A percentile compares a stretch with the other conserved stretches of the same genome.
These are phyloP conservation scores for Eciton burchellii DNA, from an alignment of 1,140 invertebrate species.

Conservation along the genomic window DNA sequence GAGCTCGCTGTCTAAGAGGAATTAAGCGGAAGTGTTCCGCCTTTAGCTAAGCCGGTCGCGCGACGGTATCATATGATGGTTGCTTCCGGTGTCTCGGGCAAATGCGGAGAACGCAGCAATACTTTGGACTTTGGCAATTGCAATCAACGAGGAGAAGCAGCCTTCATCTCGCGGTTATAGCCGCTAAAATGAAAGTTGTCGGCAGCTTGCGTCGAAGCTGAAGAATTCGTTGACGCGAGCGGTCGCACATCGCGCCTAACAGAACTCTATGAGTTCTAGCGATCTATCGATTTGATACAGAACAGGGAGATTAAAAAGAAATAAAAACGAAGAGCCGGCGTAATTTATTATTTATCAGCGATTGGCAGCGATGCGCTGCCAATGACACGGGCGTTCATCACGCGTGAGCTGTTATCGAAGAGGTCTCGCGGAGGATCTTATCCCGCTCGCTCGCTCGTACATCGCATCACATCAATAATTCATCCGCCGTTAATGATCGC, in stretches of 20 bases:
- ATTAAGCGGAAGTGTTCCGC: slow-evolving; percentile 46
- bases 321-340: no score
- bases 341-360: neutral
- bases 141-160: neutral
- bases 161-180: neutral
- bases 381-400: neutral
- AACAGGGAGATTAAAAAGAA: neutral
- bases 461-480: neutral
- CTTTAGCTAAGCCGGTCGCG: slow-evolving; percentile 38
- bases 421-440: neutral
- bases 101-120: no score
- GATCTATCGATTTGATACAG: neutral
- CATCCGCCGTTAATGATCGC: neutral
- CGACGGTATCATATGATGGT: neutral
- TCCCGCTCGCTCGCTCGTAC: neutral
- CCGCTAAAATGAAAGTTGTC: slow-evolving; percentile 12
- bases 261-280: neutral
- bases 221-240: no score
- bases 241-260: neutral
- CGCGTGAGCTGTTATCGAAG: neutral
- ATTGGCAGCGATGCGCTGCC: no score
- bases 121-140: neutral
- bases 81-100: neutral
- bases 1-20: slow-evolving; percentile 46
- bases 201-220: neutral